Evolutionary conservation across 2,797 vertebrate species (phyloP).

Genomic region (Parotocinclus haroldoi): DNA sequence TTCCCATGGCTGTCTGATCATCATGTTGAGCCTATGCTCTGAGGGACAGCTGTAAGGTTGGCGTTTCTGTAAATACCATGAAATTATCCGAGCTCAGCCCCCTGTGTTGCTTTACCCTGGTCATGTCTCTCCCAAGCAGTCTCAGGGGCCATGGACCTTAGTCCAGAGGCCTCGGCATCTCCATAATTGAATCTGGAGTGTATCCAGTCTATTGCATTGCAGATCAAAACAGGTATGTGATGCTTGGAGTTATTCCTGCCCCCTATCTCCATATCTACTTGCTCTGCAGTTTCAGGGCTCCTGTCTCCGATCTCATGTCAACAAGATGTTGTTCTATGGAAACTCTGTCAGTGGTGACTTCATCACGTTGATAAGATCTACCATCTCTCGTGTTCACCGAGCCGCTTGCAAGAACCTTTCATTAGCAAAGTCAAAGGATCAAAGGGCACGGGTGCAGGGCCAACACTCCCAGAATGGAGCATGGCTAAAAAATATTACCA

Average conservation of each 20-base stretch:
- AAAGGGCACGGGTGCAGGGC: slow-evolving; percentile 19
- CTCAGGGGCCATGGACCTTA: not conserved
- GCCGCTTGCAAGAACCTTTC: slow-evolving; percentile 20
- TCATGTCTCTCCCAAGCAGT: slow-evolving; percentile 31
- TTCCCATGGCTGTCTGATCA: slow-evolving; percentile 42
- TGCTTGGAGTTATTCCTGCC: slow-evolving; percentile 16
- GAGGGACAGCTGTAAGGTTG: slow-evolving; percentile 36
- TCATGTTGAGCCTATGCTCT: slow-evolving; percentile 12
- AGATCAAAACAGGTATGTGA: slow-evolving; percentile 38
- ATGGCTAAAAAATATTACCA: slow-evolving; percentile 35
- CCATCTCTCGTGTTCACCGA: slow-evolving; percentile 23
- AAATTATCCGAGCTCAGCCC: slow-evolving; percentile 41
- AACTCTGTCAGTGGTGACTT: slow-evolving; percentile 39
- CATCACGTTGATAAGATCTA: slow-evolving; percentile 37
- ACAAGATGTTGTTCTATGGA: slow-evolving; percentile 41
- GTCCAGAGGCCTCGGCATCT: slow-evolving; percentile 4
- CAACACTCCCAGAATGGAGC: not conserved
- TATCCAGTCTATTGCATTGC: slow-evolving; percentile 30
- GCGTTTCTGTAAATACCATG: slow-evolving; percentile 43
- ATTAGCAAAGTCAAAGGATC: slow-evolving; percentile 36
- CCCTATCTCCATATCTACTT: slow-evolving; percentile 41
- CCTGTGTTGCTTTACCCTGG: slow-evolving; percentile 48
- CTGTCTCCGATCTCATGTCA: slow-evolving; percentile 18
- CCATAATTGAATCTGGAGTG: slow-evolving; percentile 36
- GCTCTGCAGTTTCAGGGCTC: slow-evolving; percentile 33